Percentiles rank a stretch among this genome's conserved stretches.
Conservation (phyloP, 2,888 invertebrate genomes). For the Cynaeus angustus region DNA sequence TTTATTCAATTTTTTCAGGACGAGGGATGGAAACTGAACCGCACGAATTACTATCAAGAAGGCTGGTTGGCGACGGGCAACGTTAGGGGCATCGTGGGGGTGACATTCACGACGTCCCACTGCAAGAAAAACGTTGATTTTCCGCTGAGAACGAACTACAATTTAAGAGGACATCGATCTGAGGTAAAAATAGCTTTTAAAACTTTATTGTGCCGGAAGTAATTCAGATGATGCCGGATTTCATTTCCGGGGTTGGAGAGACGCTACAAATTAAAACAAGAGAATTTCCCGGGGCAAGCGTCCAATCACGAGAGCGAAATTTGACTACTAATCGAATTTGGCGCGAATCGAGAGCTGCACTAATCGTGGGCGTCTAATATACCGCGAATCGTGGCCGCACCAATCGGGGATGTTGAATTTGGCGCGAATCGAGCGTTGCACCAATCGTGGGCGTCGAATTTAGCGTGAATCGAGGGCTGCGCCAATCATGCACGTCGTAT, state of each 20-base stretch:
- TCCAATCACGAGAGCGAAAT: too few relatives aligned
- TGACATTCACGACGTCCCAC: conserved; percentile 96
- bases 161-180: conserved; percentile 95
- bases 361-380: too few relatives aligned
- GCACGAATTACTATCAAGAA: conserved; percentile 96
- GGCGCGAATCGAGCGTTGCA: too few relatives aligned
- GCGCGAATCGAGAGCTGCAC: too few relatives aligned
- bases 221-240: neutral
- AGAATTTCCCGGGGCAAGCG: too few relatives aligned
- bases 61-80: conserved; percentile 98
- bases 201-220: conserved; percentile 23
- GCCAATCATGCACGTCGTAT: too few relatives aligned
- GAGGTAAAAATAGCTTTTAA: conserved; percentile 80
- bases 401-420: too few relatives aligned
- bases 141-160: conserved; percentile 95
- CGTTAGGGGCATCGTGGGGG: conserved; percentile 94
- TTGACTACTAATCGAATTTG: too few relatives aligned
- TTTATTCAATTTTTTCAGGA: conserved; percentile 75
- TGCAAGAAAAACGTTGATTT: conserved; percentile 90
- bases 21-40: conserved; percentile 96
- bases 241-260: conserved; percentile 11
- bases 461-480: too few relatives aligned
- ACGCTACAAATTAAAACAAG: too few relatives aligned
- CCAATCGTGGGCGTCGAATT: too few relatives aligned
- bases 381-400: too few relatives aligned